Base-by-base conservation (phyloP, 2,888 invertebrate species). In the Trissoscelio sp. region DNA sequence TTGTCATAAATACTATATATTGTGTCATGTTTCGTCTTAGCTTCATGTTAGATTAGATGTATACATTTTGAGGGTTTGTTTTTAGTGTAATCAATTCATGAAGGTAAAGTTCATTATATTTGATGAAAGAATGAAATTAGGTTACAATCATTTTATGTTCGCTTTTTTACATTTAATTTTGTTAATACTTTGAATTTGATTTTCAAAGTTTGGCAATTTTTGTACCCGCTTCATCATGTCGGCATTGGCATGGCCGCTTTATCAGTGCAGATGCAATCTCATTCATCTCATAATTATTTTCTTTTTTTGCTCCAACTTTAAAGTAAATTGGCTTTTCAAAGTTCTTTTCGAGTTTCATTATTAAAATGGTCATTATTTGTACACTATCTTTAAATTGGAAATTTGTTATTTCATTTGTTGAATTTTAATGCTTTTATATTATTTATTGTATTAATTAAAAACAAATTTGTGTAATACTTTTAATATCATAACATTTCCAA, bases 261-360 rank as follows among this genome's bases (percentile, higher is more conserved):
- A 12, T 20, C 39, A 51, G 28, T 18, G 48, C 57, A 28, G 44
- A 28, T 60, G 48, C 28, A 74, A 69, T 58, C 22, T 69, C 31
- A 69, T 44, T 62, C 55, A 46, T 62, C 77, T 77, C 77, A 37
- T 53, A 24, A 16, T 77, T 69, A 77, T 77, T 77, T 77, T 69
- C 77, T 75, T 75, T 75, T 73, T 64, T 64, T 9, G 7, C 28
- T 20, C 34, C 46, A 18, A 62, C 4, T 34, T 57, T 39, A n/a
- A 12, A 37, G 4, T 7, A 37, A 18, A 20, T n/a, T 24, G 16
- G 31, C 3, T 14, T 11, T 11, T 9, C 44, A 28, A 60, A 37
- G 42, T 16, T 62, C n/a, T 9, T 2, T 14, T 44, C n/a, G 18
- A 62, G 46, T 62, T 62, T 22, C 7, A 16, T 20, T 44, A n/a